Evolutionary conservation across 23 tunicate species (phyloP), one percentile per base, ranked within the genome.

Genomic region (Pegea sp.): DNA sequence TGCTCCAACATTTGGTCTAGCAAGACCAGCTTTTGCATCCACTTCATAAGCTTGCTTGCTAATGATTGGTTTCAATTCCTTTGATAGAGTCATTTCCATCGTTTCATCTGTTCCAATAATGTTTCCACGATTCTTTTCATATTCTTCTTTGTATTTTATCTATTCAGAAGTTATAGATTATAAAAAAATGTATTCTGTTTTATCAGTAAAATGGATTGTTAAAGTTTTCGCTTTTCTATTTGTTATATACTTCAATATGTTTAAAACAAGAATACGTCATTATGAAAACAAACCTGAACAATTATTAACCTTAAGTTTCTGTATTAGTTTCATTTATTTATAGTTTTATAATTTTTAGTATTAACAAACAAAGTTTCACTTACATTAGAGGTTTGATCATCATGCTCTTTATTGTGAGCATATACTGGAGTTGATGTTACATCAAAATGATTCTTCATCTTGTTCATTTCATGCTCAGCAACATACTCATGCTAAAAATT

Each of bases 361-460:
- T n/a, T n/a, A n/a, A n/a, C n/a, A n/a, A n/a, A n/a, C n/a, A n/a
- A n/a, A n/a, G n/a, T n/a, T n/a, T n/a, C 16, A 38, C 46, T 38
- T 16, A 38, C 46, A 38, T 38, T 16, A 38, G 11, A 8, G 16
- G 46, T 38, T 38, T 38, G 46, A 8, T 38, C 13, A 8, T 11
- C 16, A 16, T 38, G 46, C 11, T 38, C 46, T 38, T 81, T 66
- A 56, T 60, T 51, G 16, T 62, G 64, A 16, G 51, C 51, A 52
- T 81, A 81, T 24, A 53, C 55, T 32, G 62, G 69, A 33, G 93
- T 81, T 0, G 52, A 44, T 20, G 93, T 81, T 22, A 66, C 74
- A 31, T 66, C 64, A 55, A 33, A 81, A 4, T 23, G 26, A 32
- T 81, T 72, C 50, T 81, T 55, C 26, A 54, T 56, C 42, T 81